Percentiles rank a stretch among this genome's conserved stretches.
Conservation (phyloP, 2,113 vertebrate genomes). For the Poeciliopsis turrubarensis region DNA sequence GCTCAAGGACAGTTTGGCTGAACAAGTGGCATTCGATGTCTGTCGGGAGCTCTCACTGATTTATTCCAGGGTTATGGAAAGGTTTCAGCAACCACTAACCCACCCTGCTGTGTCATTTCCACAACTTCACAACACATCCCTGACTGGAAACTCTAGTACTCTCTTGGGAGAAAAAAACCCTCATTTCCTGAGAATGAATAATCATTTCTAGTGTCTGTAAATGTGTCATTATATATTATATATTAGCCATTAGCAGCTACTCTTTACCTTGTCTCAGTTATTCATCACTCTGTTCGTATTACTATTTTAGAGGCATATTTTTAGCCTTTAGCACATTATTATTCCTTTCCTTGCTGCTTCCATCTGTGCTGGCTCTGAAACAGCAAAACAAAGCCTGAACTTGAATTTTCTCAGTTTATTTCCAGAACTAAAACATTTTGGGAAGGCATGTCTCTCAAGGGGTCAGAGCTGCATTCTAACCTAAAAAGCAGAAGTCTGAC, state of each 20-base stretch:
- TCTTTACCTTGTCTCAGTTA: background rate
- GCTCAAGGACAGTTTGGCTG: slow-evolving; percentile 21
- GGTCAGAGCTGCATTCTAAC: slow-evolving; percentile 18
- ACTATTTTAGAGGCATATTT: background rate
- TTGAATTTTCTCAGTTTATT: slow-evolving; percentile 27
- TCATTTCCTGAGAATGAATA: slow-evolving; percentile 18
- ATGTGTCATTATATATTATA: slow-evolving; percentile 11
- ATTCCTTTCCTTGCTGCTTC: background rate
- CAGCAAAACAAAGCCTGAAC: slow-evolving; percentile 18
- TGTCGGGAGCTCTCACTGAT: slow-evolving; percentile 15
- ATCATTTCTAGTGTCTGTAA: background rate
- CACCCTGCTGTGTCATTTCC: slow-evolving; percentile 35
- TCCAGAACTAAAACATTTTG: slow-evolving; percentile 34
- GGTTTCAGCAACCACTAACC: slow-evolving; percentile 38
- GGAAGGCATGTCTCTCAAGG: slow-evolving; percentile 30
- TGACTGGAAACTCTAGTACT: slow-evolving; percentile 26
- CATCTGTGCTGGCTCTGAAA: slow-evolving; percentile 23
- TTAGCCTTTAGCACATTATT: slow-evolving; percentile 11
- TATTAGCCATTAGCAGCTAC: background rate
- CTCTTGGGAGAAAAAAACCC: slow-evolving; percentile 7
- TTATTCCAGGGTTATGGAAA: slow-evolving; percentile 21
- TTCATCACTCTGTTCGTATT: slow-evolving; percentile 1
- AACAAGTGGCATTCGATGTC: slow-evolving; percentile 19
- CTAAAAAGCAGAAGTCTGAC: slow-evolving; percentile 48
- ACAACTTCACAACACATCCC: background rate